phyloP scores from a whole-genome alignment of 2,888 invertebrate species.

The Oscheius onirici region DNA sequence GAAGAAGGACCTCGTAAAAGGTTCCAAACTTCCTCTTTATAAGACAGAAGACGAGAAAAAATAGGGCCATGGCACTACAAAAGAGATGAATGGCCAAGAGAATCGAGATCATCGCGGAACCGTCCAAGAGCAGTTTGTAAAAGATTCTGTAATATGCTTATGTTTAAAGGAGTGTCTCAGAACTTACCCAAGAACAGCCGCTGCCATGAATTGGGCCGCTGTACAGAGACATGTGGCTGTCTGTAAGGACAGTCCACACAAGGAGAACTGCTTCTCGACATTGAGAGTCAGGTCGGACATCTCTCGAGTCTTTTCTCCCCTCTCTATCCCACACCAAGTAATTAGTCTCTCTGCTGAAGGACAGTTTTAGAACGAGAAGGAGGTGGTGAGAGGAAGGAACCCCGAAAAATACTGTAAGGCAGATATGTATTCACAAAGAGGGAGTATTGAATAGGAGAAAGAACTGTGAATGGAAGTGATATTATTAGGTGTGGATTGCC shows the following conservation, averaged over 20 bases:
- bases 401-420: too few relatives aligned
- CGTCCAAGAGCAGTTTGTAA: conserved; percentile 43
- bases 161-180: not conserved
- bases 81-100: conserved; percentile 55
- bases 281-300: conserved; percentile 32
- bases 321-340: conserved; percentile 24
- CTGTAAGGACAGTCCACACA: conserved; percentile 25
- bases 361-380: too few relatives aligned
- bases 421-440: not conserved
- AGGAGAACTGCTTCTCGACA: conserved; percentile 33
- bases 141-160: conserved; percentile 41
- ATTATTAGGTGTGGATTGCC: not conserved
- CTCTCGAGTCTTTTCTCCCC: not conserved
- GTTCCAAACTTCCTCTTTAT: conserved; percentile 53
- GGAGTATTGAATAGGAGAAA: not conserved
- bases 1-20: conserved; percentile 53
- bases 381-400: not conserved
- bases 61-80: conserved; percentile 40
- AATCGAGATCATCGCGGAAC: conserved; percentile 46
- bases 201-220: conserved; percentile 9
- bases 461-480: not conserved
- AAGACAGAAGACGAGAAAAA: conserved; percentile 48
- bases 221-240: conserved; percentile 28
- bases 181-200: conserved; percentile 26
- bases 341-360: not conserved